Evolutionary conservation across 2,888 invertebrate species (phyloP).

Genomic region (Dasysyrphus albostriatus): DNA sequence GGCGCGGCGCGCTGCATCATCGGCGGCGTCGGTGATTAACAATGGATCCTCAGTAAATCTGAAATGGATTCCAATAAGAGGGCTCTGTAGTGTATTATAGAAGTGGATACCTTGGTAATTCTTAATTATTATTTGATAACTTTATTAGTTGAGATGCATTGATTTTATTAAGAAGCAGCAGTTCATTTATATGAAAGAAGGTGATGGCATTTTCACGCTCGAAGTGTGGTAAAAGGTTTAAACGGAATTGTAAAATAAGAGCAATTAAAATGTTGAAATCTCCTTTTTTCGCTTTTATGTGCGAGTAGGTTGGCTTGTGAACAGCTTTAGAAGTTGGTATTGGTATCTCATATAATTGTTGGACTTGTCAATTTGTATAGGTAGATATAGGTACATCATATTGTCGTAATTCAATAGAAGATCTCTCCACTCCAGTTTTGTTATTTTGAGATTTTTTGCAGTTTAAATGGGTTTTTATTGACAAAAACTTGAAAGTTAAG

Average conservation of each 20-base stretch:
- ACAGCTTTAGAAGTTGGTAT: neutral
- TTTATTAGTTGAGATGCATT: conserved; percentile 55
- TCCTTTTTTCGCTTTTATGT: neutral
- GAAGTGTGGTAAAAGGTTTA: conserved; percentile 11
- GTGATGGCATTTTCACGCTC: conserved; percentile 53
- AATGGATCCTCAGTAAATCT: conserved; percentile 40
- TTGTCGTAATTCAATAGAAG: no score
- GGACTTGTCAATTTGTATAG: neutral
- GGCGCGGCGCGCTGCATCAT: no score
- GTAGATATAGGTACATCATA: no score
- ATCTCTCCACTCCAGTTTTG: no score
- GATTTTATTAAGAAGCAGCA: conserved; percentile 42
- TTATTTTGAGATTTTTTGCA: no score
- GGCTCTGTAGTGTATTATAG: neutral
- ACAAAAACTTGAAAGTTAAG: no score
- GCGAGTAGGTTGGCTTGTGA: neutral
- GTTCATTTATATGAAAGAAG: conserved; percentile 29
- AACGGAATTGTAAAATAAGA: neutral
- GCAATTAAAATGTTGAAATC: neutral
- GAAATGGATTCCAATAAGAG: conserved; percentile 52
- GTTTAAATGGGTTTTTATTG: no score
- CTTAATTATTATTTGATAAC: conserved; percentile 70
- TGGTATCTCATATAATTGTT: neutral
- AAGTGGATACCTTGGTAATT: conserved; percentile 18
- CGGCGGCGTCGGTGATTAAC: conserved; percentile 6